Evolutionary conservation across 2,113 vertebrate species (phyloP).

Genomic region (Taurulus bubalis): DNA sequence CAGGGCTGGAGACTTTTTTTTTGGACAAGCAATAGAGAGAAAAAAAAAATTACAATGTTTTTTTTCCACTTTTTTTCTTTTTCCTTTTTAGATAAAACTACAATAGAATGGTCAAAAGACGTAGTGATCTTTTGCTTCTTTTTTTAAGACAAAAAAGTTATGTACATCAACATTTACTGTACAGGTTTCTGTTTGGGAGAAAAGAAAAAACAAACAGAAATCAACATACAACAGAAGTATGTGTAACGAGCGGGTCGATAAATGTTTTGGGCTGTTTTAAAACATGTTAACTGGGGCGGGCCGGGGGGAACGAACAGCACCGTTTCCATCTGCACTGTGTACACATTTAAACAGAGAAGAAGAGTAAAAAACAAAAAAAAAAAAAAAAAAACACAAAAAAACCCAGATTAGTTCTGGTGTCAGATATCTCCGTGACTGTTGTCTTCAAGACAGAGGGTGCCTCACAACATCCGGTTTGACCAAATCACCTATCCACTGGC

Average conservation of each 20-base stretch:
- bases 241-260: slow-evolving; percentile 57
- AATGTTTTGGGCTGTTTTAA: slow-evolving; percentile 66
- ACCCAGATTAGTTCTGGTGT: slow-evolving; percentile 40
- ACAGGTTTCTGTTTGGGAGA: slow-evolving; percentile 70
- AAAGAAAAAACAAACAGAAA: slow-evolving; percentile 35
- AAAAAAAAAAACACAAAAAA: neutral
- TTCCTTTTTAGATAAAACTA: slow-evolving; percentile 84
- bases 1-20: slow-evolving; percentile 42
- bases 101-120: slow-evolving; percentile 82
- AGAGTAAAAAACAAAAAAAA: slow-evolving; percentile 25
- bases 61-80: slow-evolving; percentile 71
- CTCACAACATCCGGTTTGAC: slow-evolving; percentile 35
- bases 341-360: slow-evolving; percentile 39
- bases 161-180: slow-evolving; percentile 86
- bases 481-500: slow-evolving; percentile 55
- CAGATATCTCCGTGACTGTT: slow-evolving; percentile 42
- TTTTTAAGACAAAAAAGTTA: slow-evolving; percentile 79
- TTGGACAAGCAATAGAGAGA: slow-evolving; percentile 76
- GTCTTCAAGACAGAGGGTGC: slow-evolving; percentile 46
- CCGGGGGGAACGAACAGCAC: slow-evolving; percentile 18
- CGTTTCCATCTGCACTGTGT: slow-evolving; percentile 37
- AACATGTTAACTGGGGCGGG: slow-evolving; percentile 42
- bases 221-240: slow-evolving; percentile 51
- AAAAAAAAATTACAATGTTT: slow-evolving; percentile 67
- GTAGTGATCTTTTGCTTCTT: slow-evolving; percentile 67